Base-by-base conservation (phyloP, 2,113 vertebrate species). In the Scomber colias region DNA sequence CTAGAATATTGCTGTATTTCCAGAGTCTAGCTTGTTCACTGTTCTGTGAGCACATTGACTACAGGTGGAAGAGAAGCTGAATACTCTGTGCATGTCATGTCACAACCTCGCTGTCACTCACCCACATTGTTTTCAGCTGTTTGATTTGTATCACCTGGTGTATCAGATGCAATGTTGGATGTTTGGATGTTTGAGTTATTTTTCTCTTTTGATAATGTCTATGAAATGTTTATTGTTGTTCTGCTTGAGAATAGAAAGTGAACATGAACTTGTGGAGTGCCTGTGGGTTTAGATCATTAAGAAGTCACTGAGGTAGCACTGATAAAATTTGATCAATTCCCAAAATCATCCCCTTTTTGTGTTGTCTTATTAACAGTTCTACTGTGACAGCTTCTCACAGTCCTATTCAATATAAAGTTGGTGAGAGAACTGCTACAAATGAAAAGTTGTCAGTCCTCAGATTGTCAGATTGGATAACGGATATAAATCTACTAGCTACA, bases 261-360 rank as follows among this genome's bases (percentile, higher is more conserved):
- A 48, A 78, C 54, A 61, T 49, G 59, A 19, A 35, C 35, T 35
- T 35, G 54, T 40, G 21, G 49, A 71, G 11, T 9, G 1, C 21
- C 77, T 46, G 27, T 60, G 46, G 48, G 69, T 80, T 75, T 75
- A 16, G 45, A 81, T 62, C 46, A 63, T 81, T 67, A 61, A 59
- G 49, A 50, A 74, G 55, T 82, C 60, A 49, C 46, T n/a, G 53
- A 69, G 81, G 80, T 53, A 61, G 53, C 35, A 12, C 55, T 46
- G 60, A 82, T 67, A 45, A 71, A 65, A 82, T 80, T 51, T 35
- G 62, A 78, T 67, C 66, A 71, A 45, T 73, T 73, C 21, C 55
- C 51, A 50, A 19, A 11, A 2, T 73, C 12, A 0, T 65, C 40
- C 44, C 19, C 24, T 65, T 14, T 31, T 48, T 63, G 53, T 80